Evolutionary conservation across 2,797 vertebrate species (phyloP), one percentile per base, ranked within the genome.

Genomic region (Danio tinwini): DNA sequence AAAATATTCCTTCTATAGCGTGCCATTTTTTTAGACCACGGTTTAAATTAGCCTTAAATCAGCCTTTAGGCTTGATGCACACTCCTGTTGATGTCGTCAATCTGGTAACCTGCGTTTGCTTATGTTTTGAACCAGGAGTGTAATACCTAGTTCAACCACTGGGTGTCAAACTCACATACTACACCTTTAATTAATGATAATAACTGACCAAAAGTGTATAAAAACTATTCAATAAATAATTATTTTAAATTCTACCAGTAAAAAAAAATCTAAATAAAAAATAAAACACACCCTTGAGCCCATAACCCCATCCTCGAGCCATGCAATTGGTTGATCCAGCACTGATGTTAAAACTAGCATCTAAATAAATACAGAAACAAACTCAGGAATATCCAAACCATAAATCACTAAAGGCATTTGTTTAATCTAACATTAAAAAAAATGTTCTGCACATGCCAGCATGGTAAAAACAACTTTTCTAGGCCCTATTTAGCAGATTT

Each of bases 281-380:
- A 29, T 29, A 29, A 29, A 37, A 50, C 45, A 50, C 14, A 21
- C 19, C 17, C 42, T 17, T 47, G 42, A 39, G 50, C 47, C 17
- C 21, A 69, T 39, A 37, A 47, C 12, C 14, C 47, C 0, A 9
- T 16, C 14, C 29, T 12, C 29, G 53, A 13, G 6, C 37, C 1
- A 10, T 39, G 5, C 47, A 19, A 52, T 5, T 52, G 10, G 49
- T 17, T 52, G 9, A 69, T 9, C 67, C 14, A 52, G 37, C 2
- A 67, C 16, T 49, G 17, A 5, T 21, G 13, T 49, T 49, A 53
- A 70, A 69, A 11, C 13, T 16, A 49, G 16, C 16, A 69, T 69
- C 16, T 39, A 39, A 52, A 10, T 69, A 69, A 52, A 52, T 69
- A 50, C 49, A 39, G 29, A 69, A 17, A n/a, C 5, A 69, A 52